Evolutionary conservation across 2,888 invertebrate genomes (phyloP).

Genomic region (Spilarctia lutea): DNA sequence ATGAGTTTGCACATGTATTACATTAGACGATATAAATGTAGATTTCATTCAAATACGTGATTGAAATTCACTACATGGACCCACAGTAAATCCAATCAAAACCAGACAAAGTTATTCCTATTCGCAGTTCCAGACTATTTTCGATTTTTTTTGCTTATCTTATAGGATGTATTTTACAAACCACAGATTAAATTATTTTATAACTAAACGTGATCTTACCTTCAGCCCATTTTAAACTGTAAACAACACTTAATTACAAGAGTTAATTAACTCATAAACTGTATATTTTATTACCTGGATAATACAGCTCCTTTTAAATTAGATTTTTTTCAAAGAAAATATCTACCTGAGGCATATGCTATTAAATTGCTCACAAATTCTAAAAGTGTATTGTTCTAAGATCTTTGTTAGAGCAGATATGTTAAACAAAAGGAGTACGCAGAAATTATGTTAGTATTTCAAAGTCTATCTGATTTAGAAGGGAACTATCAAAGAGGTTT

Average conservation of each 20-base stretch:
- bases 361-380: neutral
- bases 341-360: neutral
- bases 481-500: neutral
- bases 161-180: neutral
- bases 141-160: no score
- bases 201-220: neutral
- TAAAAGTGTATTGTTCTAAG: neutral
- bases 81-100: no score
- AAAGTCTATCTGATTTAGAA: neutral
- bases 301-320: neutral
- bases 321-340: neutral
- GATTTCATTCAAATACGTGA: no score
- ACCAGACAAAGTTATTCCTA: no score
- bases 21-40: no score
- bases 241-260: neutral
- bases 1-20: no score
- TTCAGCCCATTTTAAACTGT: neutral
- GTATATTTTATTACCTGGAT: neutral
- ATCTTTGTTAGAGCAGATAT: neutral
- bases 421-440: neutral
- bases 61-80: no score
- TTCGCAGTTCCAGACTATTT: no score
- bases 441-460: neutral
- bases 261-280: neutral
- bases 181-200: neutral